These are phyloP conservation scores for Ypsolopha scabrella DNA, from an alignment of 2,888 invertebrate genomes.

Conservation along the genomic window DNA sequence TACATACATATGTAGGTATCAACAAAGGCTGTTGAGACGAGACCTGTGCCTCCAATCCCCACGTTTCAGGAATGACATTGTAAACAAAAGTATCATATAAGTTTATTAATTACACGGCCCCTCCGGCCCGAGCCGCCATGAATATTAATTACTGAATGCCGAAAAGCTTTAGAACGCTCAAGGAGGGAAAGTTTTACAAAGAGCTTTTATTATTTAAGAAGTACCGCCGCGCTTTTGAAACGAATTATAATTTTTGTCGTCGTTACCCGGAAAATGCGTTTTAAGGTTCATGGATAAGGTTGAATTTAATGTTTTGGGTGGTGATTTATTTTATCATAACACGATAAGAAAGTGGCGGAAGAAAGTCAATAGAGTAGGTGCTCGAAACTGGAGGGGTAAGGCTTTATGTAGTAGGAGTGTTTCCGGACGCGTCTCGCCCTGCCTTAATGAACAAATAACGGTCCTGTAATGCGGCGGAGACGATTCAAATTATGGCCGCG, in stretches of 20 bases:
- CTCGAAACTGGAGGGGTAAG: constrained; percentile 40
- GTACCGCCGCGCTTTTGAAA: constrained; percentile 57
- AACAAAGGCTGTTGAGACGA: not conserved
- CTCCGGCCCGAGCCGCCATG: constrained; percentile 64
- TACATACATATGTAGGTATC: not conserved
- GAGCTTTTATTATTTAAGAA: constrained; percentile 70
- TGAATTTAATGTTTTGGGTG: constrained; percentile 18
- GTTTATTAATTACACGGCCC: constrained; percentile 70
- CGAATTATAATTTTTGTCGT: constrained; percentile 46
- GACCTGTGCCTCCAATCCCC: constrained; percentile 9
- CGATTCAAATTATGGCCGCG: constrained; percentile 22
- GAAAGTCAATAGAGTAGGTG: constrained; percentile 68
- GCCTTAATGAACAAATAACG: constrained; percentile 41
- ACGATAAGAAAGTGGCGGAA: constrained; percentile 66
- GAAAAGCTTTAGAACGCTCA: constrained; percentile 68
- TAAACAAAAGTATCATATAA: constrained; percentile 71
- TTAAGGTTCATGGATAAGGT: constrained; percentile 20
- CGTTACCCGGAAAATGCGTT: constrained; percentile 18
- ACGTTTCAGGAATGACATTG: constrained; percentile 60
- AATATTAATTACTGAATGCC: constrained; percentile 70
- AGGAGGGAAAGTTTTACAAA: constrained; percentile 70
- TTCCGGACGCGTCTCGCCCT: constrained; percentile 26
- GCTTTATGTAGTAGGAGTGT: constrained; percentile 32
- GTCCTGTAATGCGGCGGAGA: constrained; percentile 14
- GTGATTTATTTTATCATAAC: constrained; percentile 54